Conservation (phyloP, 1,140 invertebrate species). For the Laupala kohalensis region DNA sequence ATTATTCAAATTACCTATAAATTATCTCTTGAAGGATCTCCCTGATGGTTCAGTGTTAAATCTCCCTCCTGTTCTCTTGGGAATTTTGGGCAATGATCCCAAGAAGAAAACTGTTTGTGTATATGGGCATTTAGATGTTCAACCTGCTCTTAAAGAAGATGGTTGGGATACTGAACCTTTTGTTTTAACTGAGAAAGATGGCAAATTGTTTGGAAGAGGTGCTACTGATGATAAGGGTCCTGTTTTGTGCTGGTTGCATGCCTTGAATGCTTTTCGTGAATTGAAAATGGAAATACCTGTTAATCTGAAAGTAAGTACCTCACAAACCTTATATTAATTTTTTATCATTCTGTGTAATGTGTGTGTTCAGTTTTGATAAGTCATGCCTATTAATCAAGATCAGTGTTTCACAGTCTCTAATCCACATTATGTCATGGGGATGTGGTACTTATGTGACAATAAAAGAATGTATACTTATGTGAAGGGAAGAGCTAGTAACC, state of each 20-base stretch:
- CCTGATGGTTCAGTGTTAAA: slow-evolving; percentile 56
- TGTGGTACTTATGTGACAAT: too few species aligned
- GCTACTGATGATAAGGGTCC: slow-evolving; percentile 91
- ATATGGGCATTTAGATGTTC: slow-evolving; percentile 97
- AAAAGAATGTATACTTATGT: too few species aligned
- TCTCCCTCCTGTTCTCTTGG: slow-evolving; percentile 82
- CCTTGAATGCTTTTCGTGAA: slow-evolving; percentile 76
- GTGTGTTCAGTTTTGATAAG: too few species aligned
- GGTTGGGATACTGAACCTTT: slow-evolving; percentile 96
- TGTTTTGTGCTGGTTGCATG: slow-evolving; percentile 87
- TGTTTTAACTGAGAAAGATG: slow-evolving; percentile 72
- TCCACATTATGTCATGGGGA: too few species aligned
- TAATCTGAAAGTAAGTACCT: slow-evolving; percentile 75
- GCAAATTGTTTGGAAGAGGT: slow-evolving; percentile 84
- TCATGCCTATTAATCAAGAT: too few species aligned
- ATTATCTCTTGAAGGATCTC: slow-evolving; percentile 35
- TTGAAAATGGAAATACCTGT: slow-evolving; percentile 64
- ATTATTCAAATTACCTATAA: neutral
- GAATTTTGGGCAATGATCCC: slow-evolving; percentile 65
- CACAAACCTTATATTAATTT: neutral
- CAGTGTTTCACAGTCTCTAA: neutral
- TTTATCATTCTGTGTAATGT: neutral
- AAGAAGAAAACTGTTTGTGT: slow-evolving; percentile 84
- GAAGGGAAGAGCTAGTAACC: too few species aligned
- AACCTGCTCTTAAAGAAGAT: slow-evolving; percentile 81